phyloP scores from a whole-genome alignment of 2,113 vertebrate genomes.

The Montifringilla adamsi region DNA sequence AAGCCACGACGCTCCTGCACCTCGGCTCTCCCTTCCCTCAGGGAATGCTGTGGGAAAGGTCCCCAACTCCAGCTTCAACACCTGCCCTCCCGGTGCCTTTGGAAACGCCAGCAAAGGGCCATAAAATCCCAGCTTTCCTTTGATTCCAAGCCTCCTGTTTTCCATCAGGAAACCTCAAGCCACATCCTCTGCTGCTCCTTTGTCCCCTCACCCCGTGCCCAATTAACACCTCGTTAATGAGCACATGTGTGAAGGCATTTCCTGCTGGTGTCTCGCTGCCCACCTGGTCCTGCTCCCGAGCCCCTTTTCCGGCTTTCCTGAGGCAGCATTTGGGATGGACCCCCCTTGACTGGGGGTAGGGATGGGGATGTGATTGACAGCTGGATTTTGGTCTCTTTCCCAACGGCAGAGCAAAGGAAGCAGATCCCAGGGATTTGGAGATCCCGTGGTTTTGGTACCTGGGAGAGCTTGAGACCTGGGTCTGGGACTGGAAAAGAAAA shows the following conservation, averaged over 20 bases:
- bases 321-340: accelerated
- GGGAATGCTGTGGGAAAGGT: neutral
- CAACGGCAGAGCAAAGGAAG: accelerated
- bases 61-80: too few species aligned
- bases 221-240: constrained; percentile 40
- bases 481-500: neutral
- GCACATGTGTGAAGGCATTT: neutral
- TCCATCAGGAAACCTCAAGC: constrained; percentile 14
- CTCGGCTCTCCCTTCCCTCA: neutral
- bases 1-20: neutral
- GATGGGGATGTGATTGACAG: neutral
- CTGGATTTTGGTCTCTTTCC: accelerated
- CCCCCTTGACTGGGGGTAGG: accelerated
- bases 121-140: neutral
- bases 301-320: neutral
- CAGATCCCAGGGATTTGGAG: neutral
- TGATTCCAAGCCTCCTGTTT: neutral
- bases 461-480: neutral
- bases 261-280: neutral
- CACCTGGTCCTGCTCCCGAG: neutral
- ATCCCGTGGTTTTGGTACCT: neutral
- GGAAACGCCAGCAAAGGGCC: neutral
- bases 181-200: constrained; percentile 31
- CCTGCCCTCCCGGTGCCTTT: neutral
- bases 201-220: neutral